phyloP scores from a whole-genome alignment of 2,113 vertebrate genomes.

The Egretta garzetta region DNA sequence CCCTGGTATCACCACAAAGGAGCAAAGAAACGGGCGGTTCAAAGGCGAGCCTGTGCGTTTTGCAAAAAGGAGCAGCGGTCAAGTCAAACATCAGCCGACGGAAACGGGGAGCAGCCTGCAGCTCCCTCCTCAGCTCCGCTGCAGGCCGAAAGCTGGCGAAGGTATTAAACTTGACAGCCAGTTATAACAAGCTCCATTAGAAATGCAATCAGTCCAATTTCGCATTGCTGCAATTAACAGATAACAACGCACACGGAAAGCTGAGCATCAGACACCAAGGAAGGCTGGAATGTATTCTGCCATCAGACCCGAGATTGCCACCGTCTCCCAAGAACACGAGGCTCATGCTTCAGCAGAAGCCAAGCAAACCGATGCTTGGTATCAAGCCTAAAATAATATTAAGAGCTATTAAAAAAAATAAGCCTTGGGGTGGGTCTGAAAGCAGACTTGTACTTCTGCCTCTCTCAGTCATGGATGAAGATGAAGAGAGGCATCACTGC shows the following conservation, averaged over 20 bases:
- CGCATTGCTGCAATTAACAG: neutral
- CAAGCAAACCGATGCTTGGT: neutral
- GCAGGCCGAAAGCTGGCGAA: neutral
- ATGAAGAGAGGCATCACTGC: neutral
- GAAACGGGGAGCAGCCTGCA: neutral
- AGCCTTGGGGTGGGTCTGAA: neutral
- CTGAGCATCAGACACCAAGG: neutral
- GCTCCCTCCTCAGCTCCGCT: neutral
- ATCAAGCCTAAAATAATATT: neutral
- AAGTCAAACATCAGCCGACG: neutral
- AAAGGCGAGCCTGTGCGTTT: accelerated
- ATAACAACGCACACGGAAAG: accelerated
- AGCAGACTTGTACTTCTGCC: neutral
- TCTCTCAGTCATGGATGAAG: accelerated
- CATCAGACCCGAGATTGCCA: neutral
- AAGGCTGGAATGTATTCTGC: neutral
- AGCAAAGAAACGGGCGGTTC: accelerated
- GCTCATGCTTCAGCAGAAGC: neutral
- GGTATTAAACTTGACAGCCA: neutral
- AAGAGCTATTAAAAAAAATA: neutral
- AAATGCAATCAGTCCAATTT: neutral
- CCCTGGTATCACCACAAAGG: neutral
- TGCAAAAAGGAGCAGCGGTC: accelerated
- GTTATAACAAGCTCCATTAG: neutral
- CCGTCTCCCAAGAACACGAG: neutral